Evolutionary conservation across 1,140 invertebrate genomes (phyloP), one percentile per base, ranked within the genome.

Genomic region (Heliconius hermathena): DNA sequence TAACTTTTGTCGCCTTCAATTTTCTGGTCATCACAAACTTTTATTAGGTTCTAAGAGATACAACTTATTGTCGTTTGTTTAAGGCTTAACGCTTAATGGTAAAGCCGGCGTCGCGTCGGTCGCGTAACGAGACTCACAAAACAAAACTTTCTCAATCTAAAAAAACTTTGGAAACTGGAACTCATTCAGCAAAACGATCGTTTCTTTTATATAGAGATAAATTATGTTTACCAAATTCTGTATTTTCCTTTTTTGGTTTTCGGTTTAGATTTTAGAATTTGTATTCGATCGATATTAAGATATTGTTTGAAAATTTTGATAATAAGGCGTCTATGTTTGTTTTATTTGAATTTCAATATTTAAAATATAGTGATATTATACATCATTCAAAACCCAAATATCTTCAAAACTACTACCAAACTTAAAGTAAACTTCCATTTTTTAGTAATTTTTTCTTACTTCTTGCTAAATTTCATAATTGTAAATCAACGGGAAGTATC

Each of bases 31-130:
- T 66, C 60, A 66, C 60, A 66, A 66, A 66, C 60, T 66, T 66
- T 66, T 66, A 66, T 66, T 66, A 66, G 60, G 60, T 66, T 66
- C 60, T 66, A 66, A 66, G 60, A 66, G 60, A 66, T 66, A 66
- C 60, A 66, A 66, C 60, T 66, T 29, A 66, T 66, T 66, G 60
- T 66, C 60, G 60, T 66, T 66, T 66, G 60, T 66, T 66, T 66
- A 66, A 66, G 60, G 60, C 60, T 66, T 66, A 66, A 29, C 60
- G 60, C 60, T 66, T 66, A 66, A 57, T n/a, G 54, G 20, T 22
- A 22, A 57, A 66, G 60, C 26, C 13, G 26, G 60, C 60, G 60
- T 66, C 60, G 60, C 60, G 60, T 66, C 22, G 60, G 60, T 66
- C 60, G 60, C 60, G 60, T 66, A 66, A 66, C 60, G 60, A 66